Evolutionary conservation across 1,140 invertebrate genomes (phyloP).

Genomic region (Penaeus indicus): DNA sequence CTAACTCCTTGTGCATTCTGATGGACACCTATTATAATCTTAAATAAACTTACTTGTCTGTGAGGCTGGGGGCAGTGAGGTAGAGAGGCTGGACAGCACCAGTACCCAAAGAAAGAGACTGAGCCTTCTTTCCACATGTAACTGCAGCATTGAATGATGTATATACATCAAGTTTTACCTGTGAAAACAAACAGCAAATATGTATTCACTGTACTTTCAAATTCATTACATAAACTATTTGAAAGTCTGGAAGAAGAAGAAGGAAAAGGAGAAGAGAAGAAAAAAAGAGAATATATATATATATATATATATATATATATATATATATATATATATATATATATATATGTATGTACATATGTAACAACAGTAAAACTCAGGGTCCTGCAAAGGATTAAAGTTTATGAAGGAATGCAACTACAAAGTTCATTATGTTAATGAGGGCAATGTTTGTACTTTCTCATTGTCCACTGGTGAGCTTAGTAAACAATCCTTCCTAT

Average conservation of each 20-base stretch:
- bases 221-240: background rate
- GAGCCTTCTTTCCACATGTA: constrained; percentile 63
- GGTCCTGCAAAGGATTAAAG: no score
- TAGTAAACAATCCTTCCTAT: no score
- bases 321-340: constrained; percentile 9
- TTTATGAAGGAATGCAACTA: no score
- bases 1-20: no score
- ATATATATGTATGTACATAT: background rate
- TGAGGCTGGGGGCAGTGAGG: constrained; percentile 73
- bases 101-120: constrained; percentile 51
- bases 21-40: no score
- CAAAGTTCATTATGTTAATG: no score
- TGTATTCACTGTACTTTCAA: background rate
- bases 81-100: constrained; percentile 68
- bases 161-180: constrained; percentile 85
- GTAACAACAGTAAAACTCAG: no score
- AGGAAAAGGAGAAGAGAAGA: no score
- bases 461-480: no score
- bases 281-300: background rate
- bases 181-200: constrained; percentile 68
- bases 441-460: no score
- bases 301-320: constrained; percentile 9
- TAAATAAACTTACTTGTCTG: constrained; percentile 67
- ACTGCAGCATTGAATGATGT: constrained; percentile 70
- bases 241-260: background rate